phyloP scores from a whole-genome alignment of 30 jellyfish, hydroid and myxozoan genomes.

The Calvadosia cruxmelitensis region DNA sequence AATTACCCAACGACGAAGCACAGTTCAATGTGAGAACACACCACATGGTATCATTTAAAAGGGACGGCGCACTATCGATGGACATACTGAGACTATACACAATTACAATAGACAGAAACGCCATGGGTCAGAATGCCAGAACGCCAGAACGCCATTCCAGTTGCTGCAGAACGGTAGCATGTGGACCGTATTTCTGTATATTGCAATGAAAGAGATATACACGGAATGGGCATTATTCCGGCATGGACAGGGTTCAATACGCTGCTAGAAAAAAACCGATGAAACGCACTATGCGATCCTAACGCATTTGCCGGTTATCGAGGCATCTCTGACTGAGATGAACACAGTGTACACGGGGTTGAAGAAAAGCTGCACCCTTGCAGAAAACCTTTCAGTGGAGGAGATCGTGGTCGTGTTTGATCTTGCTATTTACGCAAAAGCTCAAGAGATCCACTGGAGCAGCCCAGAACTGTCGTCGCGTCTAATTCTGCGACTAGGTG shows the following conservation, averaged over 20 bases:
- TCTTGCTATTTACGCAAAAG: constrained; percentile 38
- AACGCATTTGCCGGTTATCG: constrained; percentile 15
- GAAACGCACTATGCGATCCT: constrained; percentile 8
- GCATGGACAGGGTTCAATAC: constrained; percentile 28
- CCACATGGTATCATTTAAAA: too few relatives aligned
- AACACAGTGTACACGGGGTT: constrained; percentile 16
- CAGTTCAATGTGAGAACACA: constrained; percentile 5
- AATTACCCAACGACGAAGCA: constrained; percentile 4
- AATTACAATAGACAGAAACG: too few relatives aligned
- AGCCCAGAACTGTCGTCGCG: too few relatives aligned
- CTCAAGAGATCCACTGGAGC: constrained; percentile 29
- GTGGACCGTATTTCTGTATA: too few relatives aligned
- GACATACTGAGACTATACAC: too few relatives aligned
- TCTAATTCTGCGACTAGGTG: constrained; percentile 28
- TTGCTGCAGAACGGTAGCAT: too few relatives aligned
- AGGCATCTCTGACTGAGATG: constrained; percentile 14
- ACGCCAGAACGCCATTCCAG: too few relatives aligned
- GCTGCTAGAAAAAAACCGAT: not conserved
- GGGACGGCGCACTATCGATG: too few relatives aligned
- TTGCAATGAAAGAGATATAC: constrained; percentile 7
- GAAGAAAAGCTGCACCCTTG: constrained; percentile 12
- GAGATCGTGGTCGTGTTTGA: constrained; percentile 25
- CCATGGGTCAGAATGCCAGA: too few relatives aligned
- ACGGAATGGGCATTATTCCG: not conserved
- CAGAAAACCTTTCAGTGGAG: constrained; percentile 4